Percentiles rank a stretch among this genome's conserved stretches.
These are phyloP conservation scores for Diprion similis DNA, from an alignment of 1,140 invertebrate genomes.

Conservation along the genomic window DNA sequence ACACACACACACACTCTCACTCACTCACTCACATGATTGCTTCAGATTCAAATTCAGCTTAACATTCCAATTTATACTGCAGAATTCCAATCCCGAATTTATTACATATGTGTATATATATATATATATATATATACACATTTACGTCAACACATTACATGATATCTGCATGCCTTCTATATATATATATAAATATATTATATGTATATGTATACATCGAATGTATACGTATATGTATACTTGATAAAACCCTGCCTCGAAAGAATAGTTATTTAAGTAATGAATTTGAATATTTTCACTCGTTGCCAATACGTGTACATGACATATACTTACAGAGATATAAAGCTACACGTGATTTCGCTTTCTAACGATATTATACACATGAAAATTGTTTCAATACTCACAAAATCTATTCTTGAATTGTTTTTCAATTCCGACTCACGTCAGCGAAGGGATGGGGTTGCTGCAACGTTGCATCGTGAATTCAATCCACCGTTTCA, in stretches of 20 bases:
- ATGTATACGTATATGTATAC: too few species aligned
- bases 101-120: conserved; percentile 17
- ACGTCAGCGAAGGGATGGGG: not conserved
- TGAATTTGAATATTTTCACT: conserved; percentile 2
- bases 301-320: not conserved
- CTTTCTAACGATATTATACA: conserved; percentile 2
- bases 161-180: conserved; percentile 8
- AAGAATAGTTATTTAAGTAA: not conserved
- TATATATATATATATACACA: conserved; percentile 29
- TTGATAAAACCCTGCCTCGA: conserved; percentile 4
- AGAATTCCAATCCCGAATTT: conserved; percentile 26
- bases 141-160: conserved; percentile 5
- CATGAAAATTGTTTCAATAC: not conserved
- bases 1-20: conserved; percentile 8
- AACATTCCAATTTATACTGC: conserved; percentile 36
- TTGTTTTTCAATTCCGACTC: not conserved
- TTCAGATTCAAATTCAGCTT: conserved; percentile 41
- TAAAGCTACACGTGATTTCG: not conserved
- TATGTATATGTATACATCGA: too few species aligned
- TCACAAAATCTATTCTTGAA: not conserved
- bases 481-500: not conserved
- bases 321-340: too few species aligned
- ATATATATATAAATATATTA: too few species aligned
- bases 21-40: conserved; percentile 36
- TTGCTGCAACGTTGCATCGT: not conserved